Evolutionary conservation across 2,113 vertebrate species (phyloP).

Genomic region (Apistogramma diplotaenia): DNA sequence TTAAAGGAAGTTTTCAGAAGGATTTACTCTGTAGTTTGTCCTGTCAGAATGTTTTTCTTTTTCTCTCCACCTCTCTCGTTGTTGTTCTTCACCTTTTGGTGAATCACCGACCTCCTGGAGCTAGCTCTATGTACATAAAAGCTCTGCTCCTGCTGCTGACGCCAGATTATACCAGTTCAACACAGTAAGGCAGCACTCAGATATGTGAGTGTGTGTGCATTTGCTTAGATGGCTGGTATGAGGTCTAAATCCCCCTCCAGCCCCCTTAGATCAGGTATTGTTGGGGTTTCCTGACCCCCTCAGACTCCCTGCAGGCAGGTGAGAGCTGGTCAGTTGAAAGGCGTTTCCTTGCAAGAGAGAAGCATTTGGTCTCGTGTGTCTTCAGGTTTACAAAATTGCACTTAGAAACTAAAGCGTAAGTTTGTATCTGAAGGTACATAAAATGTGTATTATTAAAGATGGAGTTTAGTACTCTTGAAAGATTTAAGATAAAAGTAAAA

Average conservation of each 20-base stretch:
- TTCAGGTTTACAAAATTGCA: slow-evolving; percentile 18
- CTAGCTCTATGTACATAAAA: background rate
- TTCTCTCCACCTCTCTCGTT: background rate
- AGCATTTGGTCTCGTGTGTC: slow-evolving; percentile 22
- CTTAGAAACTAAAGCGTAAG: background rate
- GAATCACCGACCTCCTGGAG: slow-evolving; percentile 4
- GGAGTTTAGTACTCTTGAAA: background rate
- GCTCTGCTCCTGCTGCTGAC: background rate
- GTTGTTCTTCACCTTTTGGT: background rate
- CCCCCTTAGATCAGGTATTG: slow-evolving; percentile 56
- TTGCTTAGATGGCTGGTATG: slow-evolving; percentile 31
- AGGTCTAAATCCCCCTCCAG: slow-evolving; percentile 51
- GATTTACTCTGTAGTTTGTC: slow-evolving; percentile 1
- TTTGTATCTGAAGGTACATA: background rate
- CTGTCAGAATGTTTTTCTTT: background rate
- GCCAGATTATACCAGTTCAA: slow-evolving; percentile 41
- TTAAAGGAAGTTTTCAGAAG: background rate
- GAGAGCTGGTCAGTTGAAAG: slow-evolving; percentile 38
- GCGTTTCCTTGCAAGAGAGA: slow-evolving; percentile 39
- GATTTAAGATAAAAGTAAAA: background rate
- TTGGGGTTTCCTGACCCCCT: slow-evolving; percentile 50
- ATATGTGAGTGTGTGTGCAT: background rate
- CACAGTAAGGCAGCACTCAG: slow-evolving; percentile 14
- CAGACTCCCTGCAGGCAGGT: slow-evolving; percentile 54
- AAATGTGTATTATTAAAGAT: background rate